Evolutionary conservation across 2,113 vertebrate genomes (phyloP), one percentile per base, ranked within the genome.

Genomic region (Aegypius monachus): DNA sequence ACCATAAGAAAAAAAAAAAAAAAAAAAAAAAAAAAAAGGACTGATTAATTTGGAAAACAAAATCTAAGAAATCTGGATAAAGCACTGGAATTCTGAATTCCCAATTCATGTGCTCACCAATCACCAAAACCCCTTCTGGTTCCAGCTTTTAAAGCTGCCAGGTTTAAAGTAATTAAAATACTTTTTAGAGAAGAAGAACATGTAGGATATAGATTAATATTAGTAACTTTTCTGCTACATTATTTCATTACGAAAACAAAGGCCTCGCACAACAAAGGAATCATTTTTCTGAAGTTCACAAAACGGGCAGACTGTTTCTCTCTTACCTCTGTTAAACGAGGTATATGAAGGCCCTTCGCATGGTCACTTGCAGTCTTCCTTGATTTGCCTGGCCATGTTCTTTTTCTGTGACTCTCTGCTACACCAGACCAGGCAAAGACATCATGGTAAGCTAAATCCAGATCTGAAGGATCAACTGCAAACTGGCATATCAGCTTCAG

Each of bases 401-500:
- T 97, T 95, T 99, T 99, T 62, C 99, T 98, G 58, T 99, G 99
- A 83, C 98, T 98, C 95, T 99, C 99, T 0, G 99, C 98, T 61
- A 99, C 98, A 85, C 99, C 99, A 55, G 99, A 99, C 99, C 99
- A 99, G 95, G 99, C 99, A 97, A 99, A 99, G 62, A 99, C 99
- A 90, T 99, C 99, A 6, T 99, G 99, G 87, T 99, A 99, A 95
- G 99, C 99, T 96, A 99, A 98, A 96, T 99, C 99, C 97, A 99
- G 97, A 95, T 99, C 99, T 0, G 99, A 99, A 3, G 99, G 99
- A 96, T 99, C 99, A 96, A 99, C 99, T 9, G 99, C 99, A 97
- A 99, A 99, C 98, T 99, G 99, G 97, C 99, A 99, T 97, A 99
- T 99, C 81, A 99, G 98, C 98, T 99, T 99, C 97, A 99, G 98